Evolutionary conservation across 2,797 vertebrate genomes (phyloP), one percentile per base, ranked within the genome.

Genomic region (Hyperoplus immaculatus): DNA sequence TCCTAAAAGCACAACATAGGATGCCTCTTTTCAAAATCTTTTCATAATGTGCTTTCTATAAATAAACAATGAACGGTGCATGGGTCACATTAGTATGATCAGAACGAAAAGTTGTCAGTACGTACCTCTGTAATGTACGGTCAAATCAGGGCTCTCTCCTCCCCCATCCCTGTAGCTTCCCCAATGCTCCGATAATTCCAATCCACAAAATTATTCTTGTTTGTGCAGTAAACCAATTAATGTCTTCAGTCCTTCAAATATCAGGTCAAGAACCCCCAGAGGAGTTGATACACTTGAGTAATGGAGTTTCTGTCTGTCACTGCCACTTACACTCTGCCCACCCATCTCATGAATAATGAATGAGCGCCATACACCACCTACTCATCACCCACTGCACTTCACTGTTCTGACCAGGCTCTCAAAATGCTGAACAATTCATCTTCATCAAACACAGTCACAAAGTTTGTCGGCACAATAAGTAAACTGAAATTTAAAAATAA

Each of bases 301-400:
- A 92, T 85, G 81, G 81, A 90, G 86, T 91, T 93, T 91, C 87
- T 93, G 72, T 91, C 90, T 54, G 85, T 87, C 83, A 78, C 83
- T 84, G 91, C 86, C 90, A 89, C 90, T 93, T 84, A 87, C 83
- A 78, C 73, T 72, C 90, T 81, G 87, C 91, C 93, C 88, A 91
- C 91, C 89, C 89, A 77, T 72, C 76, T 85, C 84, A 93, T 94
- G 91, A 93, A 94, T 94, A 89, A 92, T 92, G 84, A 91, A 94
- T 91, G 89, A 89, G 87, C 60, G 7, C 77, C 83, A 88, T 77
- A 83, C 88, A 74, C 90, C 89, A 85, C 93, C 93, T 83, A 91
- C 93, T 89, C 85, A 59, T 91, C 88, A 68, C 92, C 91, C 92
- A 83, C 85, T 64, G 57, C 80, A 70, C 81, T 84, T 70, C 78